phyloP scores from a whole-genome alignment of 2,888 invertebrate species.

The Mystacides longicornis region DNA sequence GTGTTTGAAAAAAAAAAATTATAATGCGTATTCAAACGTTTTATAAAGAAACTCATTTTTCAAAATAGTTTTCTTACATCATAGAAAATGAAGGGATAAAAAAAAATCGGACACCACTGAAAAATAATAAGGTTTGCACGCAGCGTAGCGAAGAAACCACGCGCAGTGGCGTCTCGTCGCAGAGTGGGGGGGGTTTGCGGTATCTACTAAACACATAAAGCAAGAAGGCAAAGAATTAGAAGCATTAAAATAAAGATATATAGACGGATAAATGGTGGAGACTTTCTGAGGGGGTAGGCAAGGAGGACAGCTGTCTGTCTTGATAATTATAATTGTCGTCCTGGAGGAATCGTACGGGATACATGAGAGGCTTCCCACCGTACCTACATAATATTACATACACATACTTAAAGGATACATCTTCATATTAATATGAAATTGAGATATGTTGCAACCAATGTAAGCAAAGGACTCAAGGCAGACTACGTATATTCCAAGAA shows the following conservation, averaged over 20 bases:
- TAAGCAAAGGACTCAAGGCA: no score
- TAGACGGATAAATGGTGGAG: no score
- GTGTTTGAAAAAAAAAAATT: no score
- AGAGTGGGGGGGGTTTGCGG: neutral
- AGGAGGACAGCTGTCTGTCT: constrained; percentile 22
- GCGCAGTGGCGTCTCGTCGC: constrained; percentile 8
- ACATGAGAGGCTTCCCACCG: constrained; percentile 12
- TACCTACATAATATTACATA: neutral
- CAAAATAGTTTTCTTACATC: no score
- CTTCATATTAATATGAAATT: no score
- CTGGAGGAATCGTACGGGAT: constrained; percentile 18
- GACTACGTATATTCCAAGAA: no score
- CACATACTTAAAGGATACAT: no score
- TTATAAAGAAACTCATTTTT: no score
- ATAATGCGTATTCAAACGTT: no score
- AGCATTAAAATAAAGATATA: no score
- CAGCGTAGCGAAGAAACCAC: constrained; percentile 6
- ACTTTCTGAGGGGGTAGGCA: neutral
- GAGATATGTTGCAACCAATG: no score
- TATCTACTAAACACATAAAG: neutral
- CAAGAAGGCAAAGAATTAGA: no score
- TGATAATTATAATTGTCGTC: constrained; percentile 21
- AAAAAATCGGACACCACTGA: constrained; percentile 8
- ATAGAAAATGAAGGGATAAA: neutral
- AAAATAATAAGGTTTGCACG: constrained; percentile 12